Evolutionary conservation across 2,888 invertebrate genomes (phyloP), one percentile per base, ranked within the genome.

Genomic region (Aporophyla lueneburgensis): DNA sequence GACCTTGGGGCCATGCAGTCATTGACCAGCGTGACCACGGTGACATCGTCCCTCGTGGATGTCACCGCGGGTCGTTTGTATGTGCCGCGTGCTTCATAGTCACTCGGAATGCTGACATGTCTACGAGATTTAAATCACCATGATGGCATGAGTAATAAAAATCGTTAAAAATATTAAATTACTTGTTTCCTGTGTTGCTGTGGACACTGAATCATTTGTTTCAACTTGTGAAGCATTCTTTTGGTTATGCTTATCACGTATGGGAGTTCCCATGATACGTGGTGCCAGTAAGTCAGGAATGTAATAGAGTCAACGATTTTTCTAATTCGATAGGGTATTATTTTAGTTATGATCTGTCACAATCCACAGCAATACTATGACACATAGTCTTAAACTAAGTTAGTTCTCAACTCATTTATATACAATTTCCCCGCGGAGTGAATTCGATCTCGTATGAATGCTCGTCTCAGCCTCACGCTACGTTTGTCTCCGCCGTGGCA

Each of bases 1-100:
- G 86, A 86, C 82, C 84, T 86, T 86, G 84, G 49, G 63, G 49
- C 33, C 54, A 12, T 7, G 68, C 82, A 82, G 82, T 82, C 82
- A 67, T 67, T 82, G 82, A 75, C 82, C 86, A 77, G 81, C 74
- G 73, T 61, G 82, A 76, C 56, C 70, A 59, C 49, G 54, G 65
- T 33, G 40, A 46, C 66, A 14, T 24, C 12, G 59, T 43, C 59
- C 33, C 51, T 40, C n/a, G 61, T 61, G 62, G 68, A 69, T 79
- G 78, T 80, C 84, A 76, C 24, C 63, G n/a, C 58, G 21, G 70
- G 43, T 78, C 75, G 72, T 80, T 78, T 56, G 76, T 86, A 84
- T 78, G 67, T 69, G 46, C 51, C 24, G 71, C 76, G 76, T 65
- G 71, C 12, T 65, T 58, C 69, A 68, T 61, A 27, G 49, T 59